Evolutionary conservation across 2,797 vertebrate species (phyloP).

Genomic region (Myotis planiceps): DNA sequence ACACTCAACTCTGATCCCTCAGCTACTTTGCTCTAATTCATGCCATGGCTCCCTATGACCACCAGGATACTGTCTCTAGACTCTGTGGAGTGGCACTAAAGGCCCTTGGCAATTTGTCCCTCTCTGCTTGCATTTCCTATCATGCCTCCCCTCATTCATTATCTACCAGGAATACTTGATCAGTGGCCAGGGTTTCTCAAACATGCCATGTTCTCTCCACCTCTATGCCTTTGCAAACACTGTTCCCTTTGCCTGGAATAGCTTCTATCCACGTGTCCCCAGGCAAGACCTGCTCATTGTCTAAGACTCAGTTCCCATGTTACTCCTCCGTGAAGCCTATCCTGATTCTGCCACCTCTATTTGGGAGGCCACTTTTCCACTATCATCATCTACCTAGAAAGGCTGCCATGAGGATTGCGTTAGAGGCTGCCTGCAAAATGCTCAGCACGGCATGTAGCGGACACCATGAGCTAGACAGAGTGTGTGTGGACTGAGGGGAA

Average conservation of each 20-base stretch:
- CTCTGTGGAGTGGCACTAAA: not conserved
- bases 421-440: not conserved
- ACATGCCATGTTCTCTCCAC: not conserved
- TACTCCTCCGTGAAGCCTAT: not conserved
- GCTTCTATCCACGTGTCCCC: not conserved
- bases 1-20: not conserved
- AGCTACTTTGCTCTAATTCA: not conserved
- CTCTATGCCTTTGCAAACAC: not conserved
- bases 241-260: not conserved
- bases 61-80: not conserved
- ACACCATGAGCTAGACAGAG: not conserved
- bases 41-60: not conserved
- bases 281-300: not conserved
- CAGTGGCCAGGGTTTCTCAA: not conserved
- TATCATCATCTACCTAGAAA: not conserved
- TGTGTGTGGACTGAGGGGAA: fast-evolving
- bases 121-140: not conserved
- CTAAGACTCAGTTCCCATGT: not conserved
- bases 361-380: fast-evolving
- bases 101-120: not conserved
- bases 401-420: not conserved
- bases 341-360: not conserved
- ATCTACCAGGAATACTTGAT: not conserved
- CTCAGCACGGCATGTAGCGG: fast-evolving
- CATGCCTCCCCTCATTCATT: fast-evolving